phyloP scores from a whole-genome alignment of 2,113 vertebrate species.

The Chaetura pelagica region DNA sequence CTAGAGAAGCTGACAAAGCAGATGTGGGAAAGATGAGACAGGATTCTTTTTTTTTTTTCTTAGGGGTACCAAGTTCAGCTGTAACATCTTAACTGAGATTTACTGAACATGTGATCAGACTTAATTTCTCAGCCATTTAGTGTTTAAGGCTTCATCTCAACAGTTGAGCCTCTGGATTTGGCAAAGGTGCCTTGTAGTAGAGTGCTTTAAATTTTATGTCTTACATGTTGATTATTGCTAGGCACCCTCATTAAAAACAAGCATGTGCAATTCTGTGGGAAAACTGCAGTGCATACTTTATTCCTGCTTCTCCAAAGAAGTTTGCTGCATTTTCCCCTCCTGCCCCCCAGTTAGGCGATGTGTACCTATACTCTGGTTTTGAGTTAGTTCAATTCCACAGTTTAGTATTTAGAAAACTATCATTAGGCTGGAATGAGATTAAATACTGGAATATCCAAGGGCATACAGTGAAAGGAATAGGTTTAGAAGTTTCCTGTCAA shows the following conservation, averaged over 20 bases:
- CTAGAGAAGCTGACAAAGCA: not conserved
- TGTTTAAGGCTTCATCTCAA: not conserved
- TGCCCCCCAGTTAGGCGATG: not conserved
- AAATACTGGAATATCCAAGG: not conserved
- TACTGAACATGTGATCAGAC: fast-evolving
- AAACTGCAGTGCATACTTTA: fast-evolving
- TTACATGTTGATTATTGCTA: not conserved
- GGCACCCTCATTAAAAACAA: not conserved
- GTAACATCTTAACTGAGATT: not conserved
- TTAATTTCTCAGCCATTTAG: not conserved
- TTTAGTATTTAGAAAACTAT: too few relatives aligned
- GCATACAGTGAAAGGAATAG: not conserved
- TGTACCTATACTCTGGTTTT: fast-evolving
- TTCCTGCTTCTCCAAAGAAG: too few relatives aligned
- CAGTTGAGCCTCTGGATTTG: not conserved
- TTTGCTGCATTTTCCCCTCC: fast-evolving
- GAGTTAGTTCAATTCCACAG: too few relatives aligned
- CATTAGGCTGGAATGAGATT: not conserved
- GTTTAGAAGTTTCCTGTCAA: not conserved
- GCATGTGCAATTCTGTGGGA: not conserved
- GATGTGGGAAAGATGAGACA: not conserved
- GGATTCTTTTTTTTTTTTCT: too few relatives aligned
- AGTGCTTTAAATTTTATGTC: not conserved
- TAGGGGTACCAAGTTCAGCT: not conserved
- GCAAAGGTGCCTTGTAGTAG: not conserved